Base-by-base conservation (phyloP, 1,140 invertebrate species). In the Diploscapter pachys region DNA sequence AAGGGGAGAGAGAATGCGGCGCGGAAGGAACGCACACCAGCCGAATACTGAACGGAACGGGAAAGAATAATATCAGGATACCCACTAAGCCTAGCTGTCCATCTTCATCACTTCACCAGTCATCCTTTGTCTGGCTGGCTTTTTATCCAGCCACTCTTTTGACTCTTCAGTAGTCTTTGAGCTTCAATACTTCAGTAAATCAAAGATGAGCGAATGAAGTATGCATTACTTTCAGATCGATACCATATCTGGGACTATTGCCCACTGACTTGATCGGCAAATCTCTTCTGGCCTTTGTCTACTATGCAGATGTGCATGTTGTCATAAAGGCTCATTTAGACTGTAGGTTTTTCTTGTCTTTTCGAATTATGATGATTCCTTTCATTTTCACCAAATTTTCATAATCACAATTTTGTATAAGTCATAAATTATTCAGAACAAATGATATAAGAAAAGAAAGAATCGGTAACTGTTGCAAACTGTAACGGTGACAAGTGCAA, bases 161-260 rank as follows among this genome's bases (percentile, higher is more conserved):
- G 31, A 31, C 31, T 31, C 31, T 31, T 31, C 31, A 31, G 31
- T 31, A 31, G 31, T 31, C 31, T 31, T 31, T 31, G 31, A 31
- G 31, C 31, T 31, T 31, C 31, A 31, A 31, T 31, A 31, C 31
- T 31, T 31, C 31, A 31, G 31, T 31, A 31, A 31, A 31, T 31
- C 31, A 31, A 31, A 31, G 31, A 31, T 31, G 31, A 31, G 1
- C 31, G 31, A 31, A 31, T 31, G 31, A 31, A 31, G 31, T 31
- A 31, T 31, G 64, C 13, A 13, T 9, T 48, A 11, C 13, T 78
- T 75, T 54, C 74, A 80, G 83, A 52, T 82, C 81, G 13, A 81
- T 85, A 61, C 81, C 83, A 3, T 77, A 83, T 63, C 81, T 85
- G 55, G 83, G 83, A 52, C 84, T 82, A 72, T 81, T 85, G 63